phyloP scores from a whole-genome alignment of 2,113 vertebrate genomes.

The Pteropus alecto region DNA sequence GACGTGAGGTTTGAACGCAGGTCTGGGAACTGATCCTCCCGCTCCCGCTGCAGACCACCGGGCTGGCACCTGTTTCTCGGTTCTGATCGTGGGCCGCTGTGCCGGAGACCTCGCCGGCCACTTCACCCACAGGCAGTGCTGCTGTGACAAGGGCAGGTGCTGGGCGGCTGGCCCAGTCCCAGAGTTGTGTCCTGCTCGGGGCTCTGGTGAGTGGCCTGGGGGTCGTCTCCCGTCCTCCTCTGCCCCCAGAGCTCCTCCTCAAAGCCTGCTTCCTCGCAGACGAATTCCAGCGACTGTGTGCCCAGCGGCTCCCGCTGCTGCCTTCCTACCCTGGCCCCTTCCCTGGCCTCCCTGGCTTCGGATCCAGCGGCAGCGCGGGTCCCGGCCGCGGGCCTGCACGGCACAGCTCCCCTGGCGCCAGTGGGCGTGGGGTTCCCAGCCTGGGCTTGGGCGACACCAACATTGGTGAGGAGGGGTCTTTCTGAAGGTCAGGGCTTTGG shows the following conservation, averaged over 20 bases:
- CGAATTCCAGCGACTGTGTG: constrained; percentile 90
- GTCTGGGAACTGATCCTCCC: not conserved
- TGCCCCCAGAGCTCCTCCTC: not conserved
- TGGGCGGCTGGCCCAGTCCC: constrained; percentile 90
- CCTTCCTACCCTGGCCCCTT: constrained; percentile 74
- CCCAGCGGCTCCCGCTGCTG: constrained; percentile 85
- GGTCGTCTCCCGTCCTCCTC: not conserved
- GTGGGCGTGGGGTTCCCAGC: constrained; percentile 80
- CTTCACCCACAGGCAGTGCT: constrained; percentile 93
- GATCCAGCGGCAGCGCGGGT: constrained; percentile 68
- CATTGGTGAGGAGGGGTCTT: constrained; percentile 80
- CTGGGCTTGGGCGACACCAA: constrained; percentile 78
- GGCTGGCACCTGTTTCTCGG: constrained; percentile 90
- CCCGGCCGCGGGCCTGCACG: constrained; percentile 79
- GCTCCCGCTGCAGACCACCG: constrained; percentile 87
- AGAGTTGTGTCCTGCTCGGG: constrained; percentile 92
- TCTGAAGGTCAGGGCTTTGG: not conserved
- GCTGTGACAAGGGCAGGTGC: constrained; percentile 93
- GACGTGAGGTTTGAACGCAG: not conserved
- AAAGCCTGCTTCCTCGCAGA: constrained; percentile 79
- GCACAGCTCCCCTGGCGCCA: constrained; percentile 78
- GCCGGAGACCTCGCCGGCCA: constrained; percentile 86
- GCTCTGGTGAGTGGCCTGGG: constrained; percentile 85
- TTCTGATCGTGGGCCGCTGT: constrained; percentile 89
- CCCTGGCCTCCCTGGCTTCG: constrained; percentile 71